These are phyloP conservation scores for Heliconius hewitsoni DNA, from an alignment of 1,140 invertebrate species.

Conservation along the genomic window DNA sequence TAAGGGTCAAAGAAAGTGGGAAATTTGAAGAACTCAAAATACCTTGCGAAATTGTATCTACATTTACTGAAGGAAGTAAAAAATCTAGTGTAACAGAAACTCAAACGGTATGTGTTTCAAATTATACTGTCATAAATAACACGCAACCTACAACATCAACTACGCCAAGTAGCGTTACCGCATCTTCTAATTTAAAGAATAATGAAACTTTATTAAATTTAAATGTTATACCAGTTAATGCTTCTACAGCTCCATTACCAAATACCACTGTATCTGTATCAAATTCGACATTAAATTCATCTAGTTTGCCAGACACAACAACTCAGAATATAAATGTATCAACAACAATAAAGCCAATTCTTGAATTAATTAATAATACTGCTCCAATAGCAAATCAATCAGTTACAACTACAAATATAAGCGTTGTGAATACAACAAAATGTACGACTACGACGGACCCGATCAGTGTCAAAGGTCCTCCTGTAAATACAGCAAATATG, in stretches of 20 bases:
- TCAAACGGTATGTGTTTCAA: slow-evolving; percentile 50
- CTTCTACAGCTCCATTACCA: neutral
- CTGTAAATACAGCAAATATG: slow-evolving; percentile 50
- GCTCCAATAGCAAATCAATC: neutral
- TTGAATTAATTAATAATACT: neutral
- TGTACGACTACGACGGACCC: slow-evolving; percentile 51
- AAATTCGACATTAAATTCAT: neutral
- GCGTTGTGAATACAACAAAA: slow-evolving; percentile 32
- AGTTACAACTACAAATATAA: slow-evolving; percentile 22
- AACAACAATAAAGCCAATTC: slow-evolving; percentile 12
- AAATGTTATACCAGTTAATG: neutral
- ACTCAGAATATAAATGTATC: neutral
- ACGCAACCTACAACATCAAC: slow-evolving; percentile 18
- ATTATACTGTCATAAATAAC: slow-evolving; percentile 42
- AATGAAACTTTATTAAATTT: neutral
- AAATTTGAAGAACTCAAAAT: slow-evolving; percentile 58
- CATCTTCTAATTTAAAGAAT: neutral
- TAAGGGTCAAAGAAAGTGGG: slow-evolving; percentile 64
- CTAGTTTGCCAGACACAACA: neutral
- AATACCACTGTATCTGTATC: neutral
- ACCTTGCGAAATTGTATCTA: slow-evolving; percentile 74
- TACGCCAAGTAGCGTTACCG: neutral
- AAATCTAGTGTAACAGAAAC: slow-evolving; percentile 37
- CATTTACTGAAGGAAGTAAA: slow-evolving; percentile 62
- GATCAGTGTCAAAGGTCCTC: slow-evolving; percentile 55